Percentiles rank a stretch among this genome's conserved stretches.
phyloP scores from a whole-genome alignment of 2,113 vertebrate genomes.

The Menura novaehollandiae region DNA sequence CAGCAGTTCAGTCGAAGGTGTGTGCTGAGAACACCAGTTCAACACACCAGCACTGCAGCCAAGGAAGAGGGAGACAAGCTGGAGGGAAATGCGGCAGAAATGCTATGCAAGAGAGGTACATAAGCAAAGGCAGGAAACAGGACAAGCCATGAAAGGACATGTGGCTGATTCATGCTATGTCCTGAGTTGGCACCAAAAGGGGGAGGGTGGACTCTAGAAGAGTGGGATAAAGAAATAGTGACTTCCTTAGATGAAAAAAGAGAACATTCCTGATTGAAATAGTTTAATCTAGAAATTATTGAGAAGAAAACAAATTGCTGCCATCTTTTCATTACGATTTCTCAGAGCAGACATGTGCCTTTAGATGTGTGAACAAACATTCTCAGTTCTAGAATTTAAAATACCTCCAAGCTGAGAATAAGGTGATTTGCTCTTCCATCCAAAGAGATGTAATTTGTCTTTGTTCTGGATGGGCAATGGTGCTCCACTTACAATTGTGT shows the following conservation, averaged over 20 bases:
- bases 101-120: background rate
- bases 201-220: background rate
- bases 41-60: background rate
- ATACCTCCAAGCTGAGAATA: background rate
- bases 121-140: background rate
- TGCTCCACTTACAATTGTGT: background rate
- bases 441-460: background rate
- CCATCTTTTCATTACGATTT: background rate
- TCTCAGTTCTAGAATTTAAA: background rate
- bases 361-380: background rate
- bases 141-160: background rate
- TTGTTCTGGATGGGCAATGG: background rate
- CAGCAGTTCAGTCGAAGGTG: background rate
- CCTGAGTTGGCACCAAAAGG: background rate
- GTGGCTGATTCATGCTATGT: background rate
- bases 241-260: background rate
- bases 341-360: background rate
- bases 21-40: background rate
- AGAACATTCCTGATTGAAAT: background rate
- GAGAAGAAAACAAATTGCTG: background rate
- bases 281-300: background rate
- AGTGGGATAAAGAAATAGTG: background rate
- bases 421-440: background rate
- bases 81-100: background rate
- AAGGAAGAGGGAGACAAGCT: background rate